Evolutionary conservation across 1,140 invertebrate genomes (phyloP), one percentile per base, ranked within the genome.

Genomic region (Paramacrobiotus metropolitanus): DNA sequence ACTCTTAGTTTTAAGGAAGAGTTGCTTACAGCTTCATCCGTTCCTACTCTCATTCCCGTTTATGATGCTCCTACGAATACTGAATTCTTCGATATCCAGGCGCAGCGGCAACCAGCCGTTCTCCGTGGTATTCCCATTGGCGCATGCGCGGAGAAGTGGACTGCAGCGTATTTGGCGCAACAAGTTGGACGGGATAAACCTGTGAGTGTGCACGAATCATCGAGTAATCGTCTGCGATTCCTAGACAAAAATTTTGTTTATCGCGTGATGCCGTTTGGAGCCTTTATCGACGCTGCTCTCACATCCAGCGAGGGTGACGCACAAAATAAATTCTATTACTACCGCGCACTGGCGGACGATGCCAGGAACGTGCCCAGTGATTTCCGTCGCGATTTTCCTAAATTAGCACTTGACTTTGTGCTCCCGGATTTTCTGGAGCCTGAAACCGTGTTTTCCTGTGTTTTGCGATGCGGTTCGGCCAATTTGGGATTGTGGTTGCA

Each of bases 401-500:
- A 45, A 2, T 29, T 61, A n/a, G 28, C 61, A 2, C 18, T 21
- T 21, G 61, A 61, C 29, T 55, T 61, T 2, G 2, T 3, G 3
- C n/a, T 61, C 20, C 61, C 61, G 2, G 21, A 2, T 15, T 24
- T 61, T 15, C 59, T 60, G 21, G 21, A 31, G 4, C 60, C 61
- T n/a, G 44, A 61, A 3, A 29, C 24, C 21, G 21, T 59, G n/a
- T 61, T 61, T n/a, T 61, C 61, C 28, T 61, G 31, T 24, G 61
- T 61, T 61, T 29, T 61, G n/a, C 28, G 61, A n/a, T 29, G 34
- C 20, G 21, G 31, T 9, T 61, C 61, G 2, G 31, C 28, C 18
- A 29, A 61, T 29, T 29, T 28, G 9, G 3, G 61, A 24, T 29
- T 61, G 31, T 61, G 61, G 61, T 28, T 31, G 2, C 61, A 61